phyloP scores from a whole-genome alignment of 2,113 vertebrate genomes.

The Jacana jacana region DNA sequence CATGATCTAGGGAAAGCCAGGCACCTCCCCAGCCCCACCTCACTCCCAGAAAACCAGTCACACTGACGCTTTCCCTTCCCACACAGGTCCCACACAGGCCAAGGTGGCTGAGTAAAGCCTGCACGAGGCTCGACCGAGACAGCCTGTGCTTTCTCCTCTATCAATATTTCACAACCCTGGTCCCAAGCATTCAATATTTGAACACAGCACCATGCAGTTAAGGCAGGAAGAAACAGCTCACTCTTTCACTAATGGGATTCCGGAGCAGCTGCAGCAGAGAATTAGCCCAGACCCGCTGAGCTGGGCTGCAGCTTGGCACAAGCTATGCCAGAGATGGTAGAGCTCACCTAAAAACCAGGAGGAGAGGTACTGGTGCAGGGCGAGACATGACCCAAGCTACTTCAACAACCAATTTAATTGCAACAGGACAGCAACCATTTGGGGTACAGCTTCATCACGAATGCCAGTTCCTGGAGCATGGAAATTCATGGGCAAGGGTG shows the following conservation, averaged over 20 bases:
- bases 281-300: background rate
- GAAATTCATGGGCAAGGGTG: background rate
- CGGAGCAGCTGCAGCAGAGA: background rate
- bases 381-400: rapidly evolving
- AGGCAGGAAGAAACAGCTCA: background rate
- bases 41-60: background rate
- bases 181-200: background rate
- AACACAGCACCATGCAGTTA: background rate
- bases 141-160: background rate
- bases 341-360: background rate
- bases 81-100: background rate
- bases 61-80: background rate
- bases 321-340: background rate
- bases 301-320: background rate
- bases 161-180: background rate
- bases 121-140: background rate
- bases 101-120: background rate
- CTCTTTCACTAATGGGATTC: background rate
- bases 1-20: background rate
- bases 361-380: background rate
- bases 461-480: background rate
- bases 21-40: background rate
- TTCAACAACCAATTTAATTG: background rate
- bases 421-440: background rate
- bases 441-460: background rate